A percentile compares a stretch with the other conserved stretches of the same genome.
Conservation (phyloP, 2,113 vertebrate species). For the Panthera uncia region DNA sequence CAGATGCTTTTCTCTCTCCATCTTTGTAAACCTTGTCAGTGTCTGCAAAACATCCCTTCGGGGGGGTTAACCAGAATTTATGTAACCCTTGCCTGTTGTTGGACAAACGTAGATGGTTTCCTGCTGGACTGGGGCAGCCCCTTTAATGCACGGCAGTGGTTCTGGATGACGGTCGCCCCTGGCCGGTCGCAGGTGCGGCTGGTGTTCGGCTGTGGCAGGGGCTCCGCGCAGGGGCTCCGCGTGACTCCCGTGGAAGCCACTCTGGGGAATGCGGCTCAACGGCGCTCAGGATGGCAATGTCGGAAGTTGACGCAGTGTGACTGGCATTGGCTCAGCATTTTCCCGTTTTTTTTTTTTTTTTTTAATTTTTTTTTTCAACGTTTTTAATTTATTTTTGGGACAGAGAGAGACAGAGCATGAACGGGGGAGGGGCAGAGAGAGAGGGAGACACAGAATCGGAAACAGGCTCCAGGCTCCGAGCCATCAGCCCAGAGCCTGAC, state of each 20-base stretch:
- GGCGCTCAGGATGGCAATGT: fast-evolving
- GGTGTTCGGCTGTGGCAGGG: not conserved
- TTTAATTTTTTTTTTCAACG: no score
- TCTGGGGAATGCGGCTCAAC: fast-evolving
- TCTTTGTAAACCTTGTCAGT: not conserved
- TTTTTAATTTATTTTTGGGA: no score
- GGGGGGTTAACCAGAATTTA: not conserved
- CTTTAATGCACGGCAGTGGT: not conserved
- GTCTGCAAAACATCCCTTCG: not conserved
- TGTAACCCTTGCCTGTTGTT: fast-evolving
- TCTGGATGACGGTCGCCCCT: fast-evolving
- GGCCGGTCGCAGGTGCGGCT: not conserved
- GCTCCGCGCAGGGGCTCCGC: not conserved
- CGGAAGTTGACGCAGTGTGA: fast-evolving
- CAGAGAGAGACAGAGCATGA: no score
- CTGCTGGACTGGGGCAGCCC: fast-evolving
- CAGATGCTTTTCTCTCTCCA: not conserved
- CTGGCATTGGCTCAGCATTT: not conserved
- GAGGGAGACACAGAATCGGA: no score
- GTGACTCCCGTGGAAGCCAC: fast-evolving
- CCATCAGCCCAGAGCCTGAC: no score
- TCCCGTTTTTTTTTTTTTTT: not conserved
- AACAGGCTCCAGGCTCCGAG: no score
- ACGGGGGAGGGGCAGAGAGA: no score
- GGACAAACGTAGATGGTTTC: fast-evolving